phyloP scores from a whole-genome alignment of 2,797 vertebrate species.

The Poecile montanus region DNA sequence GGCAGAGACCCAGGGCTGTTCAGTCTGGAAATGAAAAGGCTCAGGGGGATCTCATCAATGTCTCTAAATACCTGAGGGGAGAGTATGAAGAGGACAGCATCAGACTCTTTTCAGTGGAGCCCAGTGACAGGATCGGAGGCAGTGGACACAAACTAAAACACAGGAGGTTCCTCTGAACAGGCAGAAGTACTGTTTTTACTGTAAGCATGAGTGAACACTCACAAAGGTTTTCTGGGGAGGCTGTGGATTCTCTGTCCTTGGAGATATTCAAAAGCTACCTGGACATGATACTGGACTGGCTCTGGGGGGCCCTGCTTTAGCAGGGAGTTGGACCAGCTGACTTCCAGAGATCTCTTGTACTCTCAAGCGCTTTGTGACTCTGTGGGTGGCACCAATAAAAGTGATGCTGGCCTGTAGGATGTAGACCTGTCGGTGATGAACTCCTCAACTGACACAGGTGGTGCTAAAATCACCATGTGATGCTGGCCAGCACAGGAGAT shows the following conservation, averaged over 20 bases:
- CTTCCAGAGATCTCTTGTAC: not conserved
- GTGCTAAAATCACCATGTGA: not conserved
- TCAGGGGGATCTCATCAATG: not conserved
- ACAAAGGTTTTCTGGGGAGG: not conserved
- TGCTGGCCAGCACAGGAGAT: not conserved
- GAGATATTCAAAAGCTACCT: not conserved
- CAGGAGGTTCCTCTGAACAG: not conserved
- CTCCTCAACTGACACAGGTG: not conserved
- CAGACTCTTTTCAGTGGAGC: not conserved
- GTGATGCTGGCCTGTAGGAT: not conserved
- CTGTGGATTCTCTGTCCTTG: not conserved
- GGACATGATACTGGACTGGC: not conserved
- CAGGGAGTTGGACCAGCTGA: not conserved
- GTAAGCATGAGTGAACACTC: not conserved
- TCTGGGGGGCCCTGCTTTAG: not conserved
- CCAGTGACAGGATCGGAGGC: not conserved
- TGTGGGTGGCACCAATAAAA: not conserved
- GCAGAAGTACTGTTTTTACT: not conserved
- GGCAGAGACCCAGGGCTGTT: not conserved
- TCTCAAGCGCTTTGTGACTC: not conserved
- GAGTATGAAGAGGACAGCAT: accelerated
- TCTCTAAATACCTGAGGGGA: not conserved
- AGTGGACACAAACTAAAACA: not conserved
- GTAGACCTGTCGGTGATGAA: not conserved
- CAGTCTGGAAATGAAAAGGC: not conserved